Evolutionary conservation across 1,140 invertebrate species (phyloP).

Genomic region (Ruditapes philippinarum): DNA sequence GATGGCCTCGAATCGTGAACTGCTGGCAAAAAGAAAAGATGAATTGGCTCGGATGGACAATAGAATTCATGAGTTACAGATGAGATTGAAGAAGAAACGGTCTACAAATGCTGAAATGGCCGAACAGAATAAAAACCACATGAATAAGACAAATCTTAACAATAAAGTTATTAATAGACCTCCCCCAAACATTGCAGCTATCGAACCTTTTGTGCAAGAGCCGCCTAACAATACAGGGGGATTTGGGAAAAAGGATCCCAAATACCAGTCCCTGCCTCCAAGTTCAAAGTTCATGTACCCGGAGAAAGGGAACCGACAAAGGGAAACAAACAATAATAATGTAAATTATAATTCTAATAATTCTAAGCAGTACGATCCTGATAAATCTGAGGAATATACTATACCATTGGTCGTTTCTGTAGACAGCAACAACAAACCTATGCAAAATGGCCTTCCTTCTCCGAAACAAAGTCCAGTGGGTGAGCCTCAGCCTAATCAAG

Average conservation of each 20-base stretch:
- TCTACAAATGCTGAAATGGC: conserved; percentile 89
- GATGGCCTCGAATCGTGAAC: conserved; percentile 94
- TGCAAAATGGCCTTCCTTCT: conserved; percentile 64
- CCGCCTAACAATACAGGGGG: conserved; percentile 88
- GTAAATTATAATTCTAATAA: conserved; percentile 24
- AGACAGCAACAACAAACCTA: conserved; percentile 59
- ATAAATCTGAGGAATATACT: conserved; percentile 67
- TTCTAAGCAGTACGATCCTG: conserved; percentile 37
- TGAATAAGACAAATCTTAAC: conserved; percentile 93
- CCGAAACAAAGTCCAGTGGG: conserved; percentile 52
- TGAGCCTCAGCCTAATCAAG: not conserved
- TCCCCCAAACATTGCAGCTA: conserved; percentile 91
- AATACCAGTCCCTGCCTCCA: conserved; percentile 95
- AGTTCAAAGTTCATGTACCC: conserved; percentile 88
- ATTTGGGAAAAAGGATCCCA: conserved; percentile 95
- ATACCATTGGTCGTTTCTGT: conserved; percentile 71
- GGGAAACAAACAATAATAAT: conserved; percentile 73
- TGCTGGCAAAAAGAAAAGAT: conserved; percentile 94
- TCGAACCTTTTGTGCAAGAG: conserved; percentile 93
- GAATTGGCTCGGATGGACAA: conserved; percentile 97
- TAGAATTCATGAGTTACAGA: conserved; percentile 96
- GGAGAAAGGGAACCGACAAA: conserved; percentile 59
- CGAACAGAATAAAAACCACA: conserved; percentile 91
- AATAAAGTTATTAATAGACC: conserved; percentile 88
- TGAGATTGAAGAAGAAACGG: conserved; percentile 91